These are phyloP conservation scores for Illadopsis cleaveri DNA, from an alignment of 2,113 vertebrate species.

Conservation along the genomic window DNA sequence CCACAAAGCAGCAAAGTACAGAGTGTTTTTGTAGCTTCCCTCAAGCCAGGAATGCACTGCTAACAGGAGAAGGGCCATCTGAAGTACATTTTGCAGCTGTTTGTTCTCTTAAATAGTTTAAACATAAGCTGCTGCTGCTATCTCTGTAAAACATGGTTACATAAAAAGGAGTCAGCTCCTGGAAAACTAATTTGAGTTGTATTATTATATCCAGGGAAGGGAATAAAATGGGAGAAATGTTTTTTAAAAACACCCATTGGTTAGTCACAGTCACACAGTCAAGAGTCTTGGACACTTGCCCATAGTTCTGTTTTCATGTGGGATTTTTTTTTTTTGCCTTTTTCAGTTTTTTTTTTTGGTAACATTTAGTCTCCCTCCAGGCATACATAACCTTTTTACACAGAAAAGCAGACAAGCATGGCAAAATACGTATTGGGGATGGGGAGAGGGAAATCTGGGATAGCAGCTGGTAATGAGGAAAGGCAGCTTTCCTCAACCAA, in stretches of 20 bases:
- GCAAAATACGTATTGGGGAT: background rate
- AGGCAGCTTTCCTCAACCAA: background rate
- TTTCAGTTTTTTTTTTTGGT: background rate
- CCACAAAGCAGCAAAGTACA: background rate
- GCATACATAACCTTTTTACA: conserved; percentile 59
- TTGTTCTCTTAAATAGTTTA: conserved; percentile 72
- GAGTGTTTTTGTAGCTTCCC: background rate
- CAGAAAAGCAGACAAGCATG: conserved; percentile 30
- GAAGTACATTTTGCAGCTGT: conserved; percentile 47
- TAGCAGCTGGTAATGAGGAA: conserved; percentile 18
- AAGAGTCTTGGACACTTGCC: conserved; percentile 23
- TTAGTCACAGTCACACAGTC: conserved; percentile 39
- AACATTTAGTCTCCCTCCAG: conserved; percentile 22
- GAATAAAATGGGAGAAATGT: background rate
- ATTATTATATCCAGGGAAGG: background rate
- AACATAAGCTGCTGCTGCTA: conserved; percentile 39
- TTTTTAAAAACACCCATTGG: background rate
- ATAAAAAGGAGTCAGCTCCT: conserved; percentile 37
- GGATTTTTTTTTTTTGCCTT: background rate
- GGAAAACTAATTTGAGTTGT: conserved; percentile 40
- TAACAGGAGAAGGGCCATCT: conserved; percentile 9
- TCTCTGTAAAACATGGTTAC: conserved; percentile 35
- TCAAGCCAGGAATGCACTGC: background rate
- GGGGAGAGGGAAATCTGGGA: conserved; percentile 16
- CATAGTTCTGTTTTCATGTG: conserved; percentile 16